Percentiles rank a stretch among this genome's conserved stretches.
Evolutionary conservation across 2,888 invertebrate species (phyloP).

Genomic region (Agonopterix arenella): DNA sequence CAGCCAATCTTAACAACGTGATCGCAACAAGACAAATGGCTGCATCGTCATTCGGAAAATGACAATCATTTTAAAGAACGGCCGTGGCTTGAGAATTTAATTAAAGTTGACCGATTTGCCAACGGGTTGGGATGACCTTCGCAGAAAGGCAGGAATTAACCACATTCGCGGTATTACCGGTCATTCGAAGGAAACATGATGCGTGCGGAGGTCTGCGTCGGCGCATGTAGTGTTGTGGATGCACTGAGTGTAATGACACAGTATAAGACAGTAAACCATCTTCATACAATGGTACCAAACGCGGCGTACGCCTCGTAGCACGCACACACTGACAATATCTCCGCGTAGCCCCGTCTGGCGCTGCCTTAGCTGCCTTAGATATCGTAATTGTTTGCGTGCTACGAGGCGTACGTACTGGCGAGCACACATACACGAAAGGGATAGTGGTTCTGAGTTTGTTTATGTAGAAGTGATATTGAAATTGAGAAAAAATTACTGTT

Average conservation of each 20-base stretch:
- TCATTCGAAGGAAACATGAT: conserved; percentile 2
- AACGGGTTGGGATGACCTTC: conserved; percentile 17
- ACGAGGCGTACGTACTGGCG: too few species aligned
- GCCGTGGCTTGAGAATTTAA: conserved; percentile 26
- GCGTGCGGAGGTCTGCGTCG: not conserved
- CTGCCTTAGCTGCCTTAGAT: too few species aligned
- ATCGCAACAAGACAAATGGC: conserved; percentile 21
- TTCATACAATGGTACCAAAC: too few species aligned
- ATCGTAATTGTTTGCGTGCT: too few species aligned
- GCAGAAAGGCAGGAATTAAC: conserved; percentile 6
- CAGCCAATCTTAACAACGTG: not conserved
- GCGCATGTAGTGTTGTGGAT: not conserved
- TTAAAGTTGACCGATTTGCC: conserved; percentile 31
- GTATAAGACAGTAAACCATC: too few species aligned
- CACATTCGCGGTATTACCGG: conserved; percentile 4
- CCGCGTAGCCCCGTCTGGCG: too few species aligned
- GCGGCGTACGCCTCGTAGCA: too few species aligned
- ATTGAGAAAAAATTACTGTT: too few species aligned
- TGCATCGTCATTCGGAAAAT: conserved; percentile 18
- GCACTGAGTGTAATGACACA: conserved; percentile 9
- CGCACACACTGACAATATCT: too few species aligned
- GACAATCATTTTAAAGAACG: conserved; percentile 24
- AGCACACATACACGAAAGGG: too few species aligned
- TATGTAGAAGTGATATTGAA: too few species aligned
- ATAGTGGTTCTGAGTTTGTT: too few species aligned